These are phyloP conservation scores for Platerodrilus igneus DNA, from an alignment of 2,888 invertebrate genomes.

Conservation along the genomic window DNA sequence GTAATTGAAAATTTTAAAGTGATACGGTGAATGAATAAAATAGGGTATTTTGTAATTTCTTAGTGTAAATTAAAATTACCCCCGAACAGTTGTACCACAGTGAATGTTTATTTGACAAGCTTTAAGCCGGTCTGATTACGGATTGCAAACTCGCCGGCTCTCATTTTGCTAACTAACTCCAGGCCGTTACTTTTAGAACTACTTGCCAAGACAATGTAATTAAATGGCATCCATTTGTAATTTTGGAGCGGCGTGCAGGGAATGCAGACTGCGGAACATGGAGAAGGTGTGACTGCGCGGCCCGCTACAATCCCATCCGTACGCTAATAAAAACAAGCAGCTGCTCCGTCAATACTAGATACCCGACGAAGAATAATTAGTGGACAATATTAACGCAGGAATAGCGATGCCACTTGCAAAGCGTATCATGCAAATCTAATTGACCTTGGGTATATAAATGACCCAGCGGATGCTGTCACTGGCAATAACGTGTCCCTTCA, in stretches of 20 bases:
- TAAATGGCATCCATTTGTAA: conserved; percentile 51
- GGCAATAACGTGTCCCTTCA: conserved; percentile 47
- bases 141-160: conserved; percentile 37
- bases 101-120: too few species aligned
- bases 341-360: conserved; percentile 45
- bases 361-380: conserved; percentile 44
- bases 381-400: conserved; percentile 42
- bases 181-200: conserved; percentile 48
- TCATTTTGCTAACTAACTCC: conserved; percentile 40
- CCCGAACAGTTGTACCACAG: too few species aligned
- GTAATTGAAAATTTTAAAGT: too few species aligned
- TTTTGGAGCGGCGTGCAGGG: conserved; percentile 47
- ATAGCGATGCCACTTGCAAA: conserved; percentile 26
- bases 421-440: conserved; percentile 44
- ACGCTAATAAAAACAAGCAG: conserved; percentile 46
- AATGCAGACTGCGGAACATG: conserved; percentile 48
- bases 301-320: conserved; percentile 43
- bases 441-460: conserved; percentile 49
- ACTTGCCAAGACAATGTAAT: conserved; percentile 50
- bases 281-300: conserved; percentile 48
- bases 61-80: too few species aligned
- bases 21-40: too few species aligned
- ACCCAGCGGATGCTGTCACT: conserved; percentile 46
- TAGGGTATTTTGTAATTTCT: too few species aligned
- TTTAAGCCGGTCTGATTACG: conserved; percentile 44